Conservation (phyloP, 2,888 invertebrate species). For the Molorchus minor region DNA sequence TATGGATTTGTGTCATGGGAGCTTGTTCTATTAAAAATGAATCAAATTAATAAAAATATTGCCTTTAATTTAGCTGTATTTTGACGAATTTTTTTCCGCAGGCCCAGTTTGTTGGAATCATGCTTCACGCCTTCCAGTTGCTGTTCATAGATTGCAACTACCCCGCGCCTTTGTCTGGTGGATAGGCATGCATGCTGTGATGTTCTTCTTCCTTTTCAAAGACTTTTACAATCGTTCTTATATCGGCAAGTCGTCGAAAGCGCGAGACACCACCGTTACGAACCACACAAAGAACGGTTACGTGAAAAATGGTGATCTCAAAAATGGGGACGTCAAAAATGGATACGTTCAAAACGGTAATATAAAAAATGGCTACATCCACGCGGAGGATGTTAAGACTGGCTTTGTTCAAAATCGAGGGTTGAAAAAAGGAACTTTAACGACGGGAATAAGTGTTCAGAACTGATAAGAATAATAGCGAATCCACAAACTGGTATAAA, state of each 20-base stretch:
- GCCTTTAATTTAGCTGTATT: too few relatives aligned
- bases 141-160: conserved; percentile 92
- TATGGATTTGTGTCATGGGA: too few relatives aligned
- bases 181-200: conserved; percentile 94
- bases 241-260: conserved; percentile 55
- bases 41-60: too few relatives aligned
- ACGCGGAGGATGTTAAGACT: too few relatives aligned
- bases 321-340: conserved; percentile 33
- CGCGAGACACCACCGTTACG: conserved; percentile 32
- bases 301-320: conserved; percentile 33
- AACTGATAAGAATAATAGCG: too few relatives aligned
- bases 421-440: too few relatives aligned
- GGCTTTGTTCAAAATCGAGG: too few relatives aligned
- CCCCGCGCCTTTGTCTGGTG: conserved; percentile 95
- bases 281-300: conserved; percentile 20
- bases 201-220: conserved; percentile 95
- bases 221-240: conserved; percentile 92
- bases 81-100: conserved; percentile 54
- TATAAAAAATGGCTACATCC: conserved; percentile 27
- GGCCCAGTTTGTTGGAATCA: conserved; percentile 90
- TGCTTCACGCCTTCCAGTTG: conserved; percentile 92
- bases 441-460: too few relatives aligned
- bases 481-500: too few relatives aligned
- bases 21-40: too few relatives aligned
- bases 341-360: conserved; percentile 27